Percentiles rank a stretch among this genome's conserved stretches.
These are phyloP conservation scores for Azorinus chamasolen DNA, from an alignment of 2,888 invertebrate species.

Conservation along the genomic window DNA sequence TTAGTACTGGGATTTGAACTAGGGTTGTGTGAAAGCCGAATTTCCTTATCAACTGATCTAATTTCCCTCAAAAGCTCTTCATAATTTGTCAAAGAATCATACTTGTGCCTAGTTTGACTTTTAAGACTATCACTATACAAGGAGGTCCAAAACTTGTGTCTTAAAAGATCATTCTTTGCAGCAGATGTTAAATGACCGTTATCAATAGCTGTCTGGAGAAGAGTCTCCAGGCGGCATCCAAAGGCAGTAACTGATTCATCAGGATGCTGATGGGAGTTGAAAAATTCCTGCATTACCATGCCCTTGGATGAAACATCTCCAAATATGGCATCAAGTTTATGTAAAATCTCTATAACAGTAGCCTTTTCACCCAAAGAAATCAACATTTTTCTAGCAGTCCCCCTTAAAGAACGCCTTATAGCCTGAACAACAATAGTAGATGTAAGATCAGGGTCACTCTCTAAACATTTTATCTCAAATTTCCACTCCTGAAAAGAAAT, in stretches of 20 bases:
- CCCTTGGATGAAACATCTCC: constrained; percentile 4
- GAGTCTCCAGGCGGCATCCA: too few species aligned
- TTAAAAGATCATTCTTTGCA: constrained; percentile 40
- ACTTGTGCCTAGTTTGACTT: constrained; percentile 38
- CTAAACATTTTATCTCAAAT: constrained; percentile 27
- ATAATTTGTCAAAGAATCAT: constrained; percentile 36
- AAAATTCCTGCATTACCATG: constrained; percentile 6
- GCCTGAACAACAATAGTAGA: constrained; percentile 5
- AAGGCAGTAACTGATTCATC: too few species aligned
- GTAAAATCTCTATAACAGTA: background rate
- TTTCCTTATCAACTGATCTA: too few species aligned
- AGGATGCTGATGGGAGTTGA: constrained; percentile 1
- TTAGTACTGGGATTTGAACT: background rate
- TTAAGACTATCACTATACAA: constrained; percentile 23
- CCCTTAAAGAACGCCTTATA: constrained; percentile 34
- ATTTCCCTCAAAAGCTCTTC: constrained; percentile 19
- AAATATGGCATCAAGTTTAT: too few species aligned
- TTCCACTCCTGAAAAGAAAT: constrained; percentile 34
- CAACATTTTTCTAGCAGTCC: constrained; percentile 35
- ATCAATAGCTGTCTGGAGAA: too few species aligned
- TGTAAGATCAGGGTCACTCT: background rate
- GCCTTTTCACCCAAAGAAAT: constrained; percentile 37
- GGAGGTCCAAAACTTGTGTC: constrained; percentile 44
- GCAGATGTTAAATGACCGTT: constrained; percentile 23
- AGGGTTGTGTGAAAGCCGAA: background rate